Evolutionary conservation across 2,888 invertebrate species (phyloP), one percentile per base, ranked within the genome.

Genomic region (Eumerus sabulonum): DNA sequence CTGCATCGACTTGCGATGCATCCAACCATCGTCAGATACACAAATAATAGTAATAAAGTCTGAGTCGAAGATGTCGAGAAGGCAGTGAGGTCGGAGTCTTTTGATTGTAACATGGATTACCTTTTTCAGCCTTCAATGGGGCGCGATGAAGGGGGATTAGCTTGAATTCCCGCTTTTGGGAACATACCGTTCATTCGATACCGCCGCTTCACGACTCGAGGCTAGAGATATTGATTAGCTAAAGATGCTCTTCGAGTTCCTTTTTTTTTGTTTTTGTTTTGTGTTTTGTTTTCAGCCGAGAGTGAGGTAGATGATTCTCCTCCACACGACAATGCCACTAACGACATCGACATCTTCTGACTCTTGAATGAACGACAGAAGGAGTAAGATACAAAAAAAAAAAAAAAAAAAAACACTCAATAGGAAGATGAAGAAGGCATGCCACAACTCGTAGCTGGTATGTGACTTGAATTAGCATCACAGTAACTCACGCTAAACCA

Each of bases 61-160:
- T 68, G 70, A 73, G 79, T 27, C 27, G 27, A 27, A 27, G 27
- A 27, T 27, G 27, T 27, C 27, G 27, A 27, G 27, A 7, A 27
- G 27, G 27, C 63, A 79, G 79, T 79, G 74, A 79, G 74, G 79
- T 79, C 79, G 79, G 79, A 74, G 74, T 74, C 68, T 79, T 27
- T 79, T 79, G 79, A 79, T 79, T 79, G 79, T 74, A 79, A 79
- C 79, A 70, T 79, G 79, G 79, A 79, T 79, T 74, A 79, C 79
- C 79, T 79, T 79, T 79, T 79, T 27, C 27, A 7, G 27, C 27
- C 27, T n/a, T n/a, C n/a, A n/a, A n/a, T n/a, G n/a, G n/a, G 27
- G 27, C 27, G 27, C 3, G 27, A 4, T 27, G 27, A 7, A 27
- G 27, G 63, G 60, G 59, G 74, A n/a, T 40, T 27, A 73, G 50